Conservation (phyloP, 2,113 vertebrate genomes). For the Cynocephalus volans region DNA sequence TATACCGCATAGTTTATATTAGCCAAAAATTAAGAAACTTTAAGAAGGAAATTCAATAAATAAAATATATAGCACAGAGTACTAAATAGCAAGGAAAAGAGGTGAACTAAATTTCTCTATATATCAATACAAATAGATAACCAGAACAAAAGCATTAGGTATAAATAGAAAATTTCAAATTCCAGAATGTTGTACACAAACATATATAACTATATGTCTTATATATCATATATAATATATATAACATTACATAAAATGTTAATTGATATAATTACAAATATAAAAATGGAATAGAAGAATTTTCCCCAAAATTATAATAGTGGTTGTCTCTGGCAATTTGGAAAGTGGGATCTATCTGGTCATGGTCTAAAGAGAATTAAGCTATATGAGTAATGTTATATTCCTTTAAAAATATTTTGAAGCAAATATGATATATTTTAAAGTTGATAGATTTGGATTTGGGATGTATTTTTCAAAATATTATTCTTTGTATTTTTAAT, state of each 20-base stretch:
- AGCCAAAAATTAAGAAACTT: background rate
- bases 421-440: background rate
- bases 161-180: conserved; percentile 19
- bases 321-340: background rate
- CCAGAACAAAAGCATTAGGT: background rate
- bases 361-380: background rate
- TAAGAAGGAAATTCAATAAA: background rate
- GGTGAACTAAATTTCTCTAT: background rate
- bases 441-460: background rate
- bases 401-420: conserved; percentile 15
- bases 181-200: background rate
- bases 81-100: conserved; percentile 1
- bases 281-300: background rate
- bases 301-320: background rate
- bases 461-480: background rate
- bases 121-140: background rate
- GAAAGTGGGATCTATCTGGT: background rate
- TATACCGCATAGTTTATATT: background rate
- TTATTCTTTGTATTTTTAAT: conserved; percentile 4
- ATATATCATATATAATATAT: background rate
- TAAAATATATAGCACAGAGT: background rate
- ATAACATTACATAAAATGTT: background rate
- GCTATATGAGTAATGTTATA: background rate
- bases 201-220: background rate
- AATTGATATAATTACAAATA: background rate